phyloP scores from a whole-genome alignment of 2,113 vertebrate species.

The Otocyon megalotis region DNA sequence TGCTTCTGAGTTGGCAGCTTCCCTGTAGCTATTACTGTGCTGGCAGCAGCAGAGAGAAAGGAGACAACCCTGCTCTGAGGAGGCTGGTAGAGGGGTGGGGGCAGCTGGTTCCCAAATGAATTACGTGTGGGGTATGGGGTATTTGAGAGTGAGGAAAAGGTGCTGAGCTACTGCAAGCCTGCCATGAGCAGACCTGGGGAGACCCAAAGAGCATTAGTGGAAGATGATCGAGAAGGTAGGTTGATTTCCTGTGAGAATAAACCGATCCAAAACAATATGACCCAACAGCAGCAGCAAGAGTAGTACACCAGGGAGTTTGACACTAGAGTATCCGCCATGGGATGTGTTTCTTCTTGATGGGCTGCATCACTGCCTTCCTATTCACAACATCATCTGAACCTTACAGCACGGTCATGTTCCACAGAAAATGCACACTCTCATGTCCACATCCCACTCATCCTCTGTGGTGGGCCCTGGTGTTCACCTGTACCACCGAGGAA shows the following conservation, averaged over 20 bases:
- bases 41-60: fast-evolving
- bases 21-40: fast-evolving
- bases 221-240: neutral
- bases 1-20: neutral
- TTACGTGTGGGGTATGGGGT: fast-evolving
- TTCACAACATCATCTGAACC: neutral
- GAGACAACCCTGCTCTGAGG: fast-evolving
- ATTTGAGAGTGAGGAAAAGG: neutral
- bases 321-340: neutral
- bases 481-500: fast-evolving
- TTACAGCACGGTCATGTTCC: neutral
- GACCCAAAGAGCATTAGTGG: neutral
- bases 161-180: too few species aligned
- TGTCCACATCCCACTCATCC: fast-evolving
- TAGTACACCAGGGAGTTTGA: neutral
- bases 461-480: fast-evolving
- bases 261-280: neutral
- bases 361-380: neutral
- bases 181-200: fast-evolving
- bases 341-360: neutral
- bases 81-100: fast-evolving
- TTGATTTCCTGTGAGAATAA: neutral
- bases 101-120: neutral
- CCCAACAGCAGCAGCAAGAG: too few species aligned
- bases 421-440: fast-evolving